A percentile compares a stretch with the other conserved stretches of the same genome.
Evolutionary conservation across 2,113 vertebrate genomes (phyloP).

Genomic region (Bujurquina vittata): DNA sequence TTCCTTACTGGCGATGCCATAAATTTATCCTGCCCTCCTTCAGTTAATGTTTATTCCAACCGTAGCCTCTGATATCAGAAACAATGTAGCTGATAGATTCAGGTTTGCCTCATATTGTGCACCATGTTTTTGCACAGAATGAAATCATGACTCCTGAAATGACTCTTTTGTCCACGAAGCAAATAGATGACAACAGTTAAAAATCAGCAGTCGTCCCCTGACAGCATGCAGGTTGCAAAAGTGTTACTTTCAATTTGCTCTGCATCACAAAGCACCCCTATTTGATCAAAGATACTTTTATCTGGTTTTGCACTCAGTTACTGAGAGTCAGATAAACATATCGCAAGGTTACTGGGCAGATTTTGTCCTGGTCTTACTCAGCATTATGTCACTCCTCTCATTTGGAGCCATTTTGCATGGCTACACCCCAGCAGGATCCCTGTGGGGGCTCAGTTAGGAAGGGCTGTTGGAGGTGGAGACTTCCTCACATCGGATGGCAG

Average conservation of each 20-base stretch:
- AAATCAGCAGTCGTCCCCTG: not conserved
- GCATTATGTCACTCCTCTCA: slow-evolving; percentile 41
- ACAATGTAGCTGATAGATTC: not conserved
- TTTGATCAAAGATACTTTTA: not conserved
- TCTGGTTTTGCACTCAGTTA: not conserved
- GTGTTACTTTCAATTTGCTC: not conserved
- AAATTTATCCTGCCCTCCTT: slow-evolving; percentile 27
- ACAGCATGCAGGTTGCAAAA: not conserved
- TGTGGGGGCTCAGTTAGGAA: slow-evolving; percentile 54
- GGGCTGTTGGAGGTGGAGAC: slow-evolving; percentile 61
- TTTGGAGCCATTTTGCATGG: slow-evolving; percentile 69
- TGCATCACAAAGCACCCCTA: not conserved
- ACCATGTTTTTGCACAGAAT: slow-evolving; percentile 2
- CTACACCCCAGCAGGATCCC: slow-evolving; percentile 58
- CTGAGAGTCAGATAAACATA: slow-evolving; percentile 23
- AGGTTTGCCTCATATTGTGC: not conserved
- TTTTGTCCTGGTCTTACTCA: slow-evolving; percentile 61
- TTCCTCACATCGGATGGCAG: slow-evolving; percentile 39
- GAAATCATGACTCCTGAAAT: slow-evolving; percentile 6
- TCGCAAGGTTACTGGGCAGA: slow-evolving; percentile 55
- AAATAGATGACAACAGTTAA: not conserved
- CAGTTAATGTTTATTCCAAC: not conserved
- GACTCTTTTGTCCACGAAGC: not conserved
- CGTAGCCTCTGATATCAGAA: not conserved
- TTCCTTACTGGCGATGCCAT: not conserved